Conservation (phyloP, 2,113 vertebrate genomes). For the Eudorcas thomsonii region DNA sequence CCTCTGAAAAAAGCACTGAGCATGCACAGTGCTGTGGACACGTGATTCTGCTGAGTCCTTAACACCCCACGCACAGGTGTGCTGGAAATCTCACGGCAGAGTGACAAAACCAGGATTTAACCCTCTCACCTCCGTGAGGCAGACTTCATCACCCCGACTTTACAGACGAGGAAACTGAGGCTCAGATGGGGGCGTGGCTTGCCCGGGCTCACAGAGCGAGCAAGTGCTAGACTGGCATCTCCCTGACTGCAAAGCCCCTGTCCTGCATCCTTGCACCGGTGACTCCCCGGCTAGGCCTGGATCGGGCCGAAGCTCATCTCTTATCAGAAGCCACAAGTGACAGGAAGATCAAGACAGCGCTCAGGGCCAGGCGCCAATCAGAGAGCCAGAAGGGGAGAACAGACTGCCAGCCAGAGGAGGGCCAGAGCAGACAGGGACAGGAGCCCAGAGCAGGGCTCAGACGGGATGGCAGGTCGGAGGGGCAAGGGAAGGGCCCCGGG, state of each 20-base stretch:
- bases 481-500: neutral
- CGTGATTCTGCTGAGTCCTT: neutral
- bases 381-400: neutral
- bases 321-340: neutral
- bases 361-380: neutral
- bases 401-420: neutral
- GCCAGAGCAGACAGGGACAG: neutral
- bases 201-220: neutral
- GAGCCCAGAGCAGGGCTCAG: neutral
- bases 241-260: neutral
- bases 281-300: neutral
- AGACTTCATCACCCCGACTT: neutral
- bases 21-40: neutral
- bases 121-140: neutral
- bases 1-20: neutral
- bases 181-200: neutral
- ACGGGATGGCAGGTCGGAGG: neutral
- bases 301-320: neutral
- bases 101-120: neutral
- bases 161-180: neutral
- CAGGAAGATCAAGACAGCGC: neutral
- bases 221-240: neutral
- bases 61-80: neutral
- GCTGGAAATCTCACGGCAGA: neutral
- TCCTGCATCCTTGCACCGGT: neutral